Base-by-base conservation (phyloP, 2,888 invertebrate species). In the Tenthredo scrophulariae region DNA sequence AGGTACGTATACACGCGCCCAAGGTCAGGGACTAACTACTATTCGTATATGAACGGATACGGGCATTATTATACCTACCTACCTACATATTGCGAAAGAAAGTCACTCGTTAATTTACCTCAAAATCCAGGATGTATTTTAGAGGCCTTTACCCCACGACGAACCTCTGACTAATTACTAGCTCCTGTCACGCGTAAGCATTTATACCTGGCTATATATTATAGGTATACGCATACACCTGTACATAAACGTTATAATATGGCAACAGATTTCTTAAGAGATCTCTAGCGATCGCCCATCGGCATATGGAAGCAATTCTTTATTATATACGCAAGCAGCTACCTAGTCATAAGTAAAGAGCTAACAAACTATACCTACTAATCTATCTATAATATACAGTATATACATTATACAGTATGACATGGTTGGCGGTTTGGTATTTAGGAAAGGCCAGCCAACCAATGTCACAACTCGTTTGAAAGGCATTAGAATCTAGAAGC, bases 381-480 rank as follows among this genome's bases (percentile, higher is more conserved):
- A 83, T 58, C 22, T 75, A n/a, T 62, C 85, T 54, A 15, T 79
- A 46, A 67, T 84, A 50, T 83, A 72, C 43, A 82, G 74, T 37
- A 72, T 75, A 87, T 88, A 89, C 88, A 90, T 88, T 89, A 90
- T 88, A 89, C 89, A 89, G 90, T 91, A 90, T 91, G 92, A 92
- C 92, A 91, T 89, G 92, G 90, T 92, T 92, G 92, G 91, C 91
- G 91, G 92, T 90, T 91, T 92, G 92, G 92, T 92, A 92, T 93
- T 92, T 93, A 92, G 92, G 92, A 92, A 92, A 92, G 93, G 93
- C 92, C 92, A 91, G 90, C 88, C 90, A 90, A 92, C 90, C 93
- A 93, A 92, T 93, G 93, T 93, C 92, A 93, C 92, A 92, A 92
- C 91, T 91, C 91, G 92, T 92, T 93, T 90, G 92, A 92, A 93